Evolutionary conservation across 2,113 vertebrate species (phyloP).

Genomic region (Tretioscincus oriximinensis): DNA sequence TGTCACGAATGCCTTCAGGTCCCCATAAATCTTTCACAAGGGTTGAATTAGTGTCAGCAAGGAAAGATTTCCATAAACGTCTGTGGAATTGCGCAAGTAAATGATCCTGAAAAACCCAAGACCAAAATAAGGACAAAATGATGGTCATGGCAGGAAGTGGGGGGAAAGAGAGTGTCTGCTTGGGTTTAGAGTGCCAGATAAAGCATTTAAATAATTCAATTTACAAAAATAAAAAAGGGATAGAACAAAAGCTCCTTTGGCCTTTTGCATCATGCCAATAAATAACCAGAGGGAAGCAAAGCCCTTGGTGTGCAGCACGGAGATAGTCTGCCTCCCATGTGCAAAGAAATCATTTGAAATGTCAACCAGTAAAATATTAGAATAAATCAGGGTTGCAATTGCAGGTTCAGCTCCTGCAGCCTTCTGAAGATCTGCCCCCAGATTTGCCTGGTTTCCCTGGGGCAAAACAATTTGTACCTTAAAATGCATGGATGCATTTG

Average conservation of each 20-base stretch:
- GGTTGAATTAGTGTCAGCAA: constrained; percentile 48
- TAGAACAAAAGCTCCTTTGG: constrained; percentile 2
- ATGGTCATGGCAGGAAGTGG: constrained; percentile 54
- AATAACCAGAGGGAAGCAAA: background rate
- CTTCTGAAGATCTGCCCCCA: background rate
- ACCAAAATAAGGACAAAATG: constrained; percentile 55
- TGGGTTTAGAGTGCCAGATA: constrained; percentile 66
- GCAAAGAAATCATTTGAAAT: constrained; percentile 24
- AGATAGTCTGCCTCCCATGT: constrained; percentile 11
- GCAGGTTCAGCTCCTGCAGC: constrained; percentile 24
- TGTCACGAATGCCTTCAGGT: constrained; percentile 47
- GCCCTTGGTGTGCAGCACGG: constrained; percentile 18
- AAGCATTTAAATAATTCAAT: constrained; percentile 70
- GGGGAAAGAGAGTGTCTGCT: constrained; percentile 31
- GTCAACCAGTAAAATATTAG: background rate
- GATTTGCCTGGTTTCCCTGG: background rate
- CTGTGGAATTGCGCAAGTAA: constrained; percentile 49
- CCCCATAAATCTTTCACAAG: constrained; percentile 61
- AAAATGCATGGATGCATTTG: background rate
- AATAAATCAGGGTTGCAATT: constrained; percentile 19
- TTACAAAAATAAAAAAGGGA: constrained; percentile 51
- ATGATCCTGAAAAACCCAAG: constrained; percentile 67
- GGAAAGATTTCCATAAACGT: constrained; percentile 64
- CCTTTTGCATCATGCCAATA: constrained; percentile 42
- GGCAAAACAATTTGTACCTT: background rate